A percentile compares a stretch with the other conserved stretches of the same genome.
Evolutionary conservation across 2,888 invertebrate genomes (phyloP).

Genomic region (Diaprepes abbreviatus): DNA sequence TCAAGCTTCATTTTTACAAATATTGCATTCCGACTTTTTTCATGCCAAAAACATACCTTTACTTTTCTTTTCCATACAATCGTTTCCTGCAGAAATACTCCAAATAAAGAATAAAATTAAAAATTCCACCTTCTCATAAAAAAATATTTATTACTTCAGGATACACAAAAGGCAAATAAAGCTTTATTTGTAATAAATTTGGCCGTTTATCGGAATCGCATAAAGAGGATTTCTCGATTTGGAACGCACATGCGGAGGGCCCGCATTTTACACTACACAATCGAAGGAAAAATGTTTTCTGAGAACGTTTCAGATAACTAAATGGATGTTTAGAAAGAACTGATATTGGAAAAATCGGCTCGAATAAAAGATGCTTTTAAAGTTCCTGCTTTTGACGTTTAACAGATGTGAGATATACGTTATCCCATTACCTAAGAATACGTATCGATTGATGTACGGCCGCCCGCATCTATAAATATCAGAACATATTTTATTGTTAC

Average conservation of each 20-base stretch:
- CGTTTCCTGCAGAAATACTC: no score
- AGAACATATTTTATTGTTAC: background rate
- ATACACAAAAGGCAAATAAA: constrained; percentile 23
- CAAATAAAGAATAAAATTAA: background rate
- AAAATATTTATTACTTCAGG: constrained; percentile 11
- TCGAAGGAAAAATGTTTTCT: constrained; percentile 19
- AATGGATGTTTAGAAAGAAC: constrained; percentile 24
- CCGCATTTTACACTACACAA: constrained; percentile 22
- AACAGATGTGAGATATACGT: constrained; percentile 32
- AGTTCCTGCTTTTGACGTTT: constrained; percentile 28
- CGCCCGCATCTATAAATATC: background rate
- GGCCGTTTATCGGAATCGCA: constrained; percentile 23
- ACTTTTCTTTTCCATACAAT: no score
- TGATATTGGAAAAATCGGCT: constrained; percentile 27
- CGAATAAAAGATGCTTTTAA: constrained; percentile 27
- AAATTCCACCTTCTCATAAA: background rate
- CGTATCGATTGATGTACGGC: background rate
- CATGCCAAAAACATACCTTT: no score
- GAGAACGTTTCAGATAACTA: constrained; percentile 22
- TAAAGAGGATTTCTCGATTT: constrained; percentile 20
- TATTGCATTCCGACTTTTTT: no score
- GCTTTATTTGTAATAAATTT: constrained; percentile 25
- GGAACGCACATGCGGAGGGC: constrained; percentile 16
- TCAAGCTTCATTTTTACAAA: no score
- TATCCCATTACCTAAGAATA: constrained; percentile 29